A percentile compares a stretch with the other conserved stretches of the same genome.
Evolutionary conservation across 2,113 vertebrate genomes (phyloP).

Genomic region (Stomatorhinus ivindoensis): DNA sequence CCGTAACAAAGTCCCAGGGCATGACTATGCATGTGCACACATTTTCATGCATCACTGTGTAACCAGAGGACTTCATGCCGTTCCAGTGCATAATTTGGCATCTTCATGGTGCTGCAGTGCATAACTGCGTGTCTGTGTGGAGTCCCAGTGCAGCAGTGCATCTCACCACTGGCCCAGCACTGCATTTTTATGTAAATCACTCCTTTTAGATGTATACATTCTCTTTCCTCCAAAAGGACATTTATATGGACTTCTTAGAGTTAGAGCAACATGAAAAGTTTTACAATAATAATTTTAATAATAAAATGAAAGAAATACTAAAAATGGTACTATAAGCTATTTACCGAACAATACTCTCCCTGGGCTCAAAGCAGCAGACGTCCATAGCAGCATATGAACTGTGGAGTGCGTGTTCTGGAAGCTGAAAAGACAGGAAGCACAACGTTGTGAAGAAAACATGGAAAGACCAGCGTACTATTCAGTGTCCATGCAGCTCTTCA

Average conservation of each 20-base stretch:
- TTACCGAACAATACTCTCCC: background rate
- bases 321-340: background rate
- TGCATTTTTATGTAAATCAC: conserved; percentile 38
- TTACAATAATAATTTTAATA: conserved; percentile 20
- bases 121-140: background rate
- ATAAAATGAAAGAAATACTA: background rate
- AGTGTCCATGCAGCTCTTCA: background rate
- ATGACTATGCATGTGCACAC: background rate
- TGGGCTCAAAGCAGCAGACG: background rate
- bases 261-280: conserved; percentile 48
- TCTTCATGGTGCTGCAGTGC: background rate
- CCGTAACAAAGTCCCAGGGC: background rate
- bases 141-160: background rate
- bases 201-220: conserved; percentile 17
- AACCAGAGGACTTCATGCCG: background rate
- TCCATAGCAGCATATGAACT: background rate
- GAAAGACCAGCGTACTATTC: background rate
- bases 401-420: background rate
- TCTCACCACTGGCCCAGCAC: background rate
- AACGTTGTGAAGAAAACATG: background rate
- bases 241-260: background rate
- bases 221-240: background rate
- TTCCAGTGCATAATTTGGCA: too few relatives aligned
- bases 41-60: background rate
- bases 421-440: background rate